Evolutionary conservation across 2,113 vertebrate species (phyloP).

Genomic region (Sitta europaea): DNA sequence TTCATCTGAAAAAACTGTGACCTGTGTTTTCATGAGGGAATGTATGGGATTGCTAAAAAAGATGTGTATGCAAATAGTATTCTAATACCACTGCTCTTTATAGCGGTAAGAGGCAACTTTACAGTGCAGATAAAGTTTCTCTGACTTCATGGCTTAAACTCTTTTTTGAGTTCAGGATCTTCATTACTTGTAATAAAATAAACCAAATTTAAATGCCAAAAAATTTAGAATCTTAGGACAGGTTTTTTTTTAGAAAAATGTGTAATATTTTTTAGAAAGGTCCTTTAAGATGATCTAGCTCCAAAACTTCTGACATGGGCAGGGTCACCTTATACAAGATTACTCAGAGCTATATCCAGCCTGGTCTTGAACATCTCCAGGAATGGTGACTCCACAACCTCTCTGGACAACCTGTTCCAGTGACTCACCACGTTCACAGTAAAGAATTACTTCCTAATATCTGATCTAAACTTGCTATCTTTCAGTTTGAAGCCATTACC

Average conservation of each 20-base stretch:
- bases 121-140: not conserved
- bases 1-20: not conserved
- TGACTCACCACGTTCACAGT: not conserved
- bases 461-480: not conserved
- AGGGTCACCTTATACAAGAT: not conserved
- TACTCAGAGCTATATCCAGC: not conserved
- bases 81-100: not conserved
- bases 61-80: not conserved
- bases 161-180: not conserved
- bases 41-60: not conserved
- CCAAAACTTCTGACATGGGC: not conserved
- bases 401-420: not conserved
- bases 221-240: rapidly evolving
- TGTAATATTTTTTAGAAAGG: not conserved
- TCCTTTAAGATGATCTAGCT: not conserved
- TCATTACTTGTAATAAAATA: not conserved
- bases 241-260: no score
- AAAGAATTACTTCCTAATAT: not conserved
- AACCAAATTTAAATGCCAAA: not conserved
- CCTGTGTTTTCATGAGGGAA: not conserved
- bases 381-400: not conserved
- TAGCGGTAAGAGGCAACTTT: not conserved
- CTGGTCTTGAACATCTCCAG: not conserved
- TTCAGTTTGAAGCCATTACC: not conserved
- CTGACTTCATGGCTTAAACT: not conserved